These are phyloP conservation scores for Mimachlamys varia DNA, from an alignment of 2,888 invertebrate genomes.

Conservation along the genomic window DNA sequence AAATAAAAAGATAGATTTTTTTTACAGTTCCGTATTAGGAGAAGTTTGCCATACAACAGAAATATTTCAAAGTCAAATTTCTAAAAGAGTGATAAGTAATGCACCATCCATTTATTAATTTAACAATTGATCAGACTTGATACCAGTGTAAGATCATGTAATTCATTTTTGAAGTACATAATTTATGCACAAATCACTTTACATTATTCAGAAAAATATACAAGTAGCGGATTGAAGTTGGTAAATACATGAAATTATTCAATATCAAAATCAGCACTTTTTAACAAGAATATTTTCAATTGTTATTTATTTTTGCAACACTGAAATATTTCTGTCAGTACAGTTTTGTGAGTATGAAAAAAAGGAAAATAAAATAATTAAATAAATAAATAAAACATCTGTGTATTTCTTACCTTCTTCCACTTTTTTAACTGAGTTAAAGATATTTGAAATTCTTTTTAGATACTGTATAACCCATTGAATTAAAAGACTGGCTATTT, in stretches of 20 bases:
- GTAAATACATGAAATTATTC: too few species aligned
- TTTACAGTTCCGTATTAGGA: background rate
- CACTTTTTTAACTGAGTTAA: background rate
- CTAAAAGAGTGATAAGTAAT: background rate
- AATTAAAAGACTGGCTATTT: background rate
- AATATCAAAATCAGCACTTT: too few species aligned
- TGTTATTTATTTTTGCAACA: background rate
- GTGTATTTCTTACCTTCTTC: conserved; percentile 4
- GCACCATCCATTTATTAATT: background rate
- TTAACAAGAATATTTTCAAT: background rate
- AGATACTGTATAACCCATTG: background rate
- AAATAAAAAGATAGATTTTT: background rate
- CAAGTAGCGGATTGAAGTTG: too few species aligned
- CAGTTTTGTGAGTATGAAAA: conserved; percentile 15
- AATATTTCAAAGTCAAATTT: background rate
- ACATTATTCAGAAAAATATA: too few species aligned
- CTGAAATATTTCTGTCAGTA: background rate
- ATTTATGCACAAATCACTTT: too few species aligned
- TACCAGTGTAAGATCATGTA: too few species aligned
- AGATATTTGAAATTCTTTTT: background rate
- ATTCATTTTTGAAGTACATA: too few species aligned
- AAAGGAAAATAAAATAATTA: background rate
- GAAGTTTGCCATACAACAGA: background rate
- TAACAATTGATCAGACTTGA: too few species aligned
- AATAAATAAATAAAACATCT: background rate